Percentiles rank a stretch among this genome's conserved stretches.
These are phyloP conservation scores for Sinella curviseta DNA, from an alignment of 1,140 invertebrate species.

Conservation along the genomic window DNA sequence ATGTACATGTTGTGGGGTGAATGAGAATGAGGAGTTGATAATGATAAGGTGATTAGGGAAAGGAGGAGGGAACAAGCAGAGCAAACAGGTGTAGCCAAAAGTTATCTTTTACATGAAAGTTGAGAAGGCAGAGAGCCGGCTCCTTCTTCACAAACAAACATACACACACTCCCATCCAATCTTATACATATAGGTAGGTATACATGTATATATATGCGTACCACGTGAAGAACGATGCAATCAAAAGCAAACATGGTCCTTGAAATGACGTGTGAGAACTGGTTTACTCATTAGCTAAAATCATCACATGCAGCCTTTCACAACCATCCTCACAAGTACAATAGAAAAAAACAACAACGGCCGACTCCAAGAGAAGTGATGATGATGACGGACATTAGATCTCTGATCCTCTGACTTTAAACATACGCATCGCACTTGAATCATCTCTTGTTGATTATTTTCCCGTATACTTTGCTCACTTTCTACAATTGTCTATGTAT, in stretches of 20 bases:
- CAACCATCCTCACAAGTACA: too few relatives aligned
- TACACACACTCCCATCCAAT: background rate
- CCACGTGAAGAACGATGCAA: background rate
- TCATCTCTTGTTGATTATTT: background rate
- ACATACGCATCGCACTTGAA: background rate
- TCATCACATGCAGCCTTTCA: background rate
- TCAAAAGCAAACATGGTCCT: constrained; percentile 17
- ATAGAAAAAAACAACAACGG: too few relatives aligned
- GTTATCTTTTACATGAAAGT: background rate
- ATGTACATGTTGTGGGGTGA: constrained; percentile 3
- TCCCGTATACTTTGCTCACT: too few relatives aligned
- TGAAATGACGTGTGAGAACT: constrained; percentile 29
- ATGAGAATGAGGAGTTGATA: constrained; percentile 20
- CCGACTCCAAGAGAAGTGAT: too few relatives aligned
- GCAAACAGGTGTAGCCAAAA: constrained; percentile 18
- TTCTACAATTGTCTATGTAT: too few relatives aligned
- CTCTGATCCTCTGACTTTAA: background rate
- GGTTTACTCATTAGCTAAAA: constrained; percentile 39
- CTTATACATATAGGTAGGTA: too few relatives aligned
- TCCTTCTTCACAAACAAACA: background rate
- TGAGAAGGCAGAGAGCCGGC: constrained; percentile 1
- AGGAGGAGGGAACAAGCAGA: constrained; percentile 9
- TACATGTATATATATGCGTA: too few relatives aligned
- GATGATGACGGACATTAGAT: background rate
- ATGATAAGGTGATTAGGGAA: constrained; percentile 20